phyloP scores from a whole-genome alignment of 2,888 invertebrate species.

The Chymomyza fuscimana region DNA sequence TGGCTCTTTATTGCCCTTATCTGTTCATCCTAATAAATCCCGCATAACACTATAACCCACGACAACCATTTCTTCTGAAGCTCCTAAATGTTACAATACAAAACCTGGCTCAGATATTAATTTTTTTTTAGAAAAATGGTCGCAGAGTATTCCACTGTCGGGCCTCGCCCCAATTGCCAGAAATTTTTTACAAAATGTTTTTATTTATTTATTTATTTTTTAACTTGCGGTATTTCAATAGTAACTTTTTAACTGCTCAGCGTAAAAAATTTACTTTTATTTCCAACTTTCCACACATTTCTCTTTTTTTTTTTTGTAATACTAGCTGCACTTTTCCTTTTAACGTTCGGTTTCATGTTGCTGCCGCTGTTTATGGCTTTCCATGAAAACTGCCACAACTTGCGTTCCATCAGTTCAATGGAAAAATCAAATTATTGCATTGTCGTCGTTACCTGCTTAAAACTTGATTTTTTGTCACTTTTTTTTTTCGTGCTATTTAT shows the following conservation, averaged over 20 bases:
- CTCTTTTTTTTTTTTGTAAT: constrained; percentile 47
- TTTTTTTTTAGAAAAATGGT: no score
- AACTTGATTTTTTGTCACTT: constrained; percentile 46
- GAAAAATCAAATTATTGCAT: constrained; percentile 61
- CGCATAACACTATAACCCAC: no score
- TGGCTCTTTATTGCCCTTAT: no score
- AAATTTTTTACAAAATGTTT: background rate
- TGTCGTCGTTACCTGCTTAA: constrained; percentile 33
- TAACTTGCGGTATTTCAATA: background rate
- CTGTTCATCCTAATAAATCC: no score
- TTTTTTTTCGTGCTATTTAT: constrained; percentile 28
- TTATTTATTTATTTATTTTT: background rate
- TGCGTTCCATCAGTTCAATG: constrained; percentile 51
- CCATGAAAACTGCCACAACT: constrained; percentile 61
- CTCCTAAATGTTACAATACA: no score
- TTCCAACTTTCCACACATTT: constrained; percentile 70
- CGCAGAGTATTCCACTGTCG: no score
- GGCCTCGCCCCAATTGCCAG: no score
- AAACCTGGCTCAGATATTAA: no score
- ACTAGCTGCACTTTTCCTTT: constrained; percentile 62
- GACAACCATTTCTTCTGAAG: no score
- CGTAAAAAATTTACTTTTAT: constrained; percentile 58
- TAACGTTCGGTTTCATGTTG: constrained; percentile 32
- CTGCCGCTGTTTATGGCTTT: constrained; percentile 62
- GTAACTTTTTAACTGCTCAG: constrained; percentile 4